Evolutionary conservation across 1,140 invertebrate species (phyloP), one percentile per base, ranked within the genome.

Genomic region (Drosophila grimshawi): DNA sequence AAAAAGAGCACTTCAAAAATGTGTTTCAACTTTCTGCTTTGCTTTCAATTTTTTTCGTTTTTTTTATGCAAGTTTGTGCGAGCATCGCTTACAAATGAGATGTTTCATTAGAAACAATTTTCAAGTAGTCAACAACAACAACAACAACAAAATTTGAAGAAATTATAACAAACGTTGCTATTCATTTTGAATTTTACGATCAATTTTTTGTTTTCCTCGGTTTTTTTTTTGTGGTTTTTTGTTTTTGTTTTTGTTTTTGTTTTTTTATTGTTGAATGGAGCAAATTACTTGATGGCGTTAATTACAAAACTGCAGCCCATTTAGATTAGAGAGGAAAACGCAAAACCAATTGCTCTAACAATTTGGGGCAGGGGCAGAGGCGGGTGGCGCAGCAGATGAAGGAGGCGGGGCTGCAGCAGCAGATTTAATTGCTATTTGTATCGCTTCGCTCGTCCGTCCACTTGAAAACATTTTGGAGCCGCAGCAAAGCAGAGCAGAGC

Each of bases 221-320:
- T 19, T 19, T 19, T 19, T 19, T 19, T 19, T 19, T 19, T 19
- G 19, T 19, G 5, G 5, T 53, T 66, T 39, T 37, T 10, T 39
- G 5, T 43, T 52, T 33, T 30, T 32, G 3, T 45, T 39, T 37
- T 10, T 39, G 5, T 43, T 52, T 33, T 30, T 32, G 3, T 45
- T 39, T n/a, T 32, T 32, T 19, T 4, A 30, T 45, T 39, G 2
- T 19, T 46, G 51, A 60, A 41, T 64, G 46, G 35, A 37, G 51
- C 57, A 60, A 63, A 75, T 59, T 45, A 70, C 71, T 76, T 76
- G 73, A 76, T 71, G 61, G 61, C 68, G 67, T 76, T 76, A 71
- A 76, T 76, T 76, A 76, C 73, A 71, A 43, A 75, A 76, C 60
- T 76, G 61, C 61, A 65, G 61, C 35, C 73, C 61, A 71, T 76